Percentiles rank a stretch among this genome's conserved stretches.
Evolutionary conservation across 2,797 vertebrate species (phyloP).

Genomic region (Lacerta bilineata): DNA sequence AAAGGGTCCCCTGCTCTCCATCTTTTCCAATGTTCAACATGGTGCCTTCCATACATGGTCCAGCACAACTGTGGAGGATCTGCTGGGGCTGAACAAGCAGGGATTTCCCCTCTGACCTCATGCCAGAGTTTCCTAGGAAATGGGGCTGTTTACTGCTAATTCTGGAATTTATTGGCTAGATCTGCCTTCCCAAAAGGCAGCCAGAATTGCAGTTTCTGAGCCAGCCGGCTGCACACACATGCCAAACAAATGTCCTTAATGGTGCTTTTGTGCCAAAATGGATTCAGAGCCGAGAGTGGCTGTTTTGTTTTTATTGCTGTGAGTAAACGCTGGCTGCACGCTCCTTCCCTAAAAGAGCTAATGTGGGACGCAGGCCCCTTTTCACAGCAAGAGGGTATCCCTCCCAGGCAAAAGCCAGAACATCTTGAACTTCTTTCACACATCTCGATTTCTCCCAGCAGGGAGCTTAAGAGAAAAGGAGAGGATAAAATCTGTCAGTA

Average conservation of each 20-base stretch:
- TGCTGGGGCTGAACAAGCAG: no score
- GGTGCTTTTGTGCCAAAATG: neutral
- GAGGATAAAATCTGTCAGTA: no score
- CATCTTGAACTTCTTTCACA: neutral
- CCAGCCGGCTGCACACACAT: neutral
- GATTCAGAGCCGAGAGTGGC: accelerated
- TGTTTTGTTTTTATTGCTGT: neutral
- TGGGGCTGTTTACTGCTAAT: neutral
- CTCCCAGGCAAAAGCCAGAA: neutral
- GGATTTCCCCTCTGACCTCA: neutral
- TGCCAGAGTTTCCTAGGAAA: neutral
- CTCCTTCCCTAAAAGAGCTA: neutral
- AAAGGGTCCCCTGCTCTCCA: neutral
- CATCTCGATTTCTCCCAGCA: neutral
- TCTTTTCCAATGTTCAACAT: no score
- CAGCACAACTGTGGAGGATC: neutral
- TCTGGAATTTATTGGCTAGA: neutral
- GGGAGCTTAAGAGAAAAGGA: neutral
- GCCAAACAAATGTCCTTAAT: slow-evolving; percentile 9
- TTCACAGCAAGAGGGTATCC: neutral
- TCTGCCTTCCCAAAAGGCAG: slow-evolving; percentile 1
- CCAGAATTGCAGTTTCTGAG: no score
- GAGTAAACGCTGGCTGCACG: neutral
- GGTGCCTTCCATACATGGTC: neutral
- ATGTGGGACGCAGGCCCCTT: neutral